Conservation (phyloP, 2,888 invertebrate genomes). For the Chrysolina americana region DNA sequence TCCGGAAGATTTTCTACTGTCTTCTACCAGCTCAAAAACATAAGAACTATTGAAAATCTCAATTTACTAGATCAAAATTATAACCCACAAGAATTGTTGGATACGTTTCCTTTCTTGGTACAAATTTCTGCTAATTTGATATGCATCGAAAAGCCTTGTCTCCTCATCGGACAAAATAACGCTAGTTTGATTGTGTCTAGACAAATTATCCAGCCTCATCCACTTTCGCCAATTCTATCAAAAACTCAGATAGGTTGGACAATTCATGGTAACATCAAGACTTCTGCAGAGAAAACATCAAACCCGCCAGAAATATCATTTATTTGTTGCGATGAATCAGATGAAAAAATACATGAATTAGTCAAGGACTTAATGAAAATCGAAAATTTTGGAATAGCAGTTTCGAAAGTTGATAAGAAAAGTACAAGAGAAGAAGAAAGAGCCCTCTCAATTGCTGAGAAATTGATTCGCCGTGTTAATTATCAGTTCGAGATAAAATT, state of each 20-base stretch:
- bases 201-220: constrained; percentile 10
- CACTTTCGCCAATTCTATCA: background rate
- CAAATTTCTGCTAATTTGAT: background rate
- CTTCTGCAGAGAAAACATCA: background rate
- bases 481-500: background rate
- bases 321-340: background rate
- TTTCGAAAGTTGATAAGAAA: background rate
- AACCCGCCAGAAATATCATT: background rate
- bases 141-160: background rate
- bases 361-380: constrained; percentile 4
- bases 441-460: background rate
- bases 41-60: constrained; percentile 1
- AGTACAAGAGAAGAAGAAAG: background rate
- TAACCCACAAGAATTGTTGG: background rate
- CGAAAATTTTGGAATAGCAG: background rate
- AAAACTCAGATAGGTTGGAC: constrained; percentile 5
- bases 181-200: constrained; percentile 7
- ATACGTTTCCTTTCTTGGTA: background rate
- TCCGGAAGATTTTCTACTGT: background rate
- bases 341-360: background rate
- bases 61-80: background rate
- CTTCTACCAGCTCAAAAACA: constrained; percentile 4
- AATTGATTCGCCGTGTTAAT: too few relatives aligned
- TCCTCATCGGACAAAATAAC: constrained; percentile 16
- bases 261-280: background rate